These are phyloP conservation scores for mouse (Mus musculus) DNA, from an alignment of 2,113 vertebrate genomes.

Conservation along the genomic window GRCm39 chr13:108256001-108256500, in stretches of 20 bases:
- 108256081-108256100: conserved; percentile 54
- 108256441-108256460: conserved; percentile 21
- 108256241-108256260: conserved; percentile 24
- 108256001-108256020: conserved; percentile 40
- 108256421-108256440: neutral
- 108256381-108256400: conserved; percentile 50
- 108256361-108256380: neutral
- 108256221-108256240: conserved; percentile 48
- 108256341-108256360: neutral
- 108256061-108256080: conserved; percentile 58
- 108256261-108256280: conserved; percentile 54
- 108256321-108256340: conserved; percentile 39
- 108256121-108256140: conserved; percentile 45
- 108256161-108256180: conserved; percentile 12
- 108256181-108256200: conserved; percentile 54
- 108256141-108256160: conserved; percentile 9
- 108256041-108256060: conserved; percentile 51
- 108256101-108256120: conserved; percentile 25
- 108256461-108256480: neutral
- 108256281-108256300: conserved; percentile 51
- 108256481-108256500: neutral
- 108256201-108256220: neutral
- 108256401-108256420: conserved; percentile 16
- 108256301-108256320: conserved; percentile 3
- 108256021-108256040: neutral